Base-by-base conservation (phyloP, 2,797 vertebrate species). In the Dryobates pubescens region DNA sequence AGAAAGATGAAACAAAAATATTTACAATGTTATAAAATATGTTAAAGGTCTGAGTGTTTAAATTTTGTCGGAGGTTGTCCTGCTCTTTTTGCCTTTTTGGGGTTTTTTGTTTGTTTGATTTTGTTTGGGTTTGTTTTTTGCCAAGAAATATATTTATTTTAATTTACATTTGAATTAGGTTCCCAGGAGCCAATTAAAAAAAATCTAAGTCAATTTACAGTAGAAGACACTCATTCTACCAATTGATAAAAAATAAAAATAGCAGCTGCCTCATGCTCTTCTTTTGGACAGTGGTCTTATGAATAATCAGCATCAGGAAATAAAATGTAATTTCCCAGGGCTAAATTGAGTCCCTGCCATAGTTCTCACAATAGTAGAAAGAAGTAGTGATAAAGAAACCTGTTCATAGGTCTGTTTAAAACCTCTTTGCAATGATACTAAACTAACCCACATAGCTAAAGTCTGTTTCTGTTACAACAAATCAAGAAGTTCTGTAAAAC, bases 161-260 rank as follows among this genome's bases (percentile, higher is more conserved):
- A 91, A 96, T 97, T 97, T 97, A 95, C 92, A 94, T 96, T 96
- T 96, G 93, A 59, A 97, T 97, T 94, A 95, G 63, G 36, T 95
- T 95, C 43, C 67, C 49, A 93, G 88, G 17, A 96, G 68, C 96
- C 95, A 95, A 96, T 94, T 94, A 84, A 92, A 87, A 96, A 38
- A 75, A 95, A 95, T 95, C 96, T 96, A 90, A 97, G 94, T 96
- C 62, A 96, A 89, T 96, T 96, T 97, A 38, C 84, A 92, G 86
- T 67, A 94, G 59, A 41, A 91, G 68, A 82, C 61, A 97, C 81
- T 49, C 29, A 86, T 92, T 94, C 54, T 72, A 92, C 27, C 53
- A 92, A 94, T 91, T 85, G 74, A 95, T 90, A 96, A 89, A 94
- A 89, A 94, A 91, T 63, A 64, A 88, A 89, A 94, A 75, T 64